Evolutionary conservation across 2,113 vertebrate species (phyloP).

Genomic region (Oenanthe oenanthe): DNA sequence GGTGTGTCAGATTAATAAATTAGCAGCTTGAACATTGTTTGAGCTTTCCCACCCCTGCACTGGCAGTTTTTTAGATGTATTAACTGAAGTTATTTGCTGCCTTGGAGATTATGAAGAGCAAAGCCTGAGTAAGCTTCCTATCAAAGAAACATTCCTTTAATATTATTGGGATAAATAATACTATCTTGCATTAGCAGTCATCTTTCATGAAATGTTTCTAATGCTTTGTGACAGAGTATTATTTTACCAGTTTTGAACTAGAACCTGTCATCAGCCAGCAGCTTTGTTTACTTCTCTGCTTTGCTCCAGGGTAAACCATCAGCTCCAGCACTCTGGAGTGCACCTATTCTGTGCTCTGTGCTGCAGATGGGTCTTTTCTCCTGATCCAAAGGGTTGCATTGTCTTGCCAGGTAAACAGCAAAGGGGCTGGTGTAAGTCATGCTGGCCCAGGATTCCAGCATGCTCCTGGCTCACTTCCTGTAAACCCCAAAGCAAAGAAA

Average conservation of each 20-base stretch:
- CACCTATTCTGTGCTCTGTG: background rate
- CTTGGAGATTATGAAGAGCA: background rate
- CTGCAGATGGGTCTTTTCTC: background rate
- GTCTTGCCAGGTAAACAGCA: background rate
- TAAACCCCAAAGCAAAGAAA: background rate
- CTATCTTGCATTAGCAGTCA: background rate
- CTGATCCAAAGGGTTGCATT: background rate
- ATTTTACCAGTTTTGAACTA: background rate
- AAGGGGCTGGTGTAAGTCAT: background rate
- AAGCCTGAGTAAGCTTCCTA: background rate
- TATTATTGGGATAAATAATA: background rate
- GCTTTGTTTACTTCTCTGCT: background rate
- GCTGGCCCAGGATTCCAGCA: background rate
- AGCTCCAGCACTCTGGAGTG: background rate
- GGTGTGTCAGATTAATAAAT: background rate
- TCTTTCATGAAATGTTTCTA: background rate
- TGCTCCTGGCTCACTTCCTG: background rate
- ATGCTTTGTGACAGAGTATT: constrained; percentile 5
- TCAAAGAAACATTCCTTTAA: background rate
- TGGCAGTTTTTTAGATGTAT: background rate
- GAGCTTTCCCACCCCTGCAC: background rate
- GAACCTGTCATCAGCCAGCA: background rate
- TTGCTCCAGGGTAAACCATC: background rate
- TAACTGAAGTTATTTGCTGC: background rate
- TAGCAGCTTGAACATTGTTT: background rate